Conservation (phyloP, 2,888 invertebrate species). For the Drosophila atroscutellata region DNA sequence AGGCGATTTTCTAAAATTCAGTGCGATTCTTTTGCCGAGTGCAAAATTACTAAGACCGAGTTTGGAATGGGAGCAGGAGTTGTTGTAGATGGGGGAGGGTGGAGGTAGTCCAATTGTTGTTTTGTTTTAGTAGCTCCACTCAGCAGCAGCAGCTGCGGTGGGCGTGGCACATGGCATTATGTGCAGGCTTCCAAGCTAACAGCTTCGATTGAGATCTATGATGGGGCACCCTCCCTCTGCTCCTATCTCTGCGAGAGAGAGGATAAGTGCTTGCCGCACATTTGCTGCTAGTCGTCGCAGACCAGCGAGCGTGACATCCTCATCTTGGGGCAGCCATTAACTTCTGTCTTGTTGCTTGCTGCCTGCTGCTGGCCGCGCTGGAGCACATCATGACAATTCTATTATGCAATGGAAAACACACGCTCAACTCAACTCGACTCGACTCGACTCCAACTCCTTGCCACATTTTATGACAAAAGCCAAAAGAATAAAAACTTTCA, state of each 20-base stretch:
- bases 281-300: constrained; percentile 64
- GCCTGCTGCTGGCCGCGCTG: constrained; percentile 55
- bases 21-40: not conserved
- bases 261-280: constrained; percentile 65
- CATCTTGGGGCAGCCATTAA: constrained; percentile 67
- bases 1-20: not conserved
- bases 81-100: not conserved
- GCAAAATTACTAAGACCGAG: not conserved
- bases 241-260: not conserved
- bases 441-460: not conserved
- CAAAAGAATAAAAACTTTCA: constrained; percentile 25
- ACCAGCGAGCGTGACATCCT: constrained; percentile 78
- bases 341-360: constrained; percentile 39
- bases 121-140: constrained; percentile 4
- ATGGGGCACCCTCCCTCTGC: constrained; percentile 1
- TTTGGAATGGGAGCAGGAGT: not conserved
- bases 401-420: constrained; percentile 56
- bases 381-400: constrained; percentile 67
- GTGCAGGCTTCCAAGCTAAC: constrained; percentile 37
- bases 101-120: not conserved
- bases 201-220: constrained; percentile 30
- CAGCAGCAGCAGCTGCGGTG: constrained; percentile 4
- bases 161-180: constrained; percentile 33
- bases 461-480: constrained; percentile 31
- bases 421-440: constrained; percentile 13